A percentile compares a stretch with the other conserved stretches of the same genome.
These are phyloP conservation scores for Zeus faber DNA, from an alignment of 2,113 vertebrate genomes.

Conservation along the genomic window DNA sequence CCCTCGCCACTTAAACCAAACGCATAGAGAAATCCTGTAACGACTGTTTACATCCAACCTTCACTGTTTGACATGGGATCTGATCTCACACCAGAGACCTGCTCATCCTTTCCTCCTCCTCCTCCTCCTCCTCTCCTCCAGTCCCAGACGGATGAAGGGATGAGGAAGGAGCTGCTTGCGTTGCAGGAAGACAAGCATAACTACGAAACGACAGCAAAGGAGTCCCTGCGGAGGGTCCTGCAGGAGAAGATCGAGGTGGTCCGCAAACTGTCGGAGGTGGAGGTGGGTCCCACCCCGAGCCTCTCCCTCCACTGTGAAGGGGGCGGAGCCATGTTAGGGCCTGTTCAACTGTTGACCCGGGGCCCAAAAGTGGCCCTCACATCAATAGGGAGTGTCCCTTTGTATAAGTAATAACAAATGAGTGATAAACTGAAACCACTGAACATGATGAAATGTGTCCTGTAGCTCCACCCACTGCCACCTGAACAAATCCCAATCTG, in stretches of 20 bases:
- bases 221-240: slow-evolving; percentile 96
- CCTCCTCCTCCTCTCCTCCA: slow-evolving; percentile 37
- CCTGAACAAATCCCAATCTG: too few species aligned
- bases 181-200: slow-evolving; percentile 98
- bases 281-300: slow-evolving; percentile 73
- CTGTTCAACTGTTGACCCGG: too few species aligned
- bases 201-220: slow-evolving; percentile 98
- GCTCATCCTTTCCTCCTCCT: not conserved
- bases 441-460: not conserved
- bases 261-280: slow-evolving; percentile 96
- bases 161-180: slow-evolving; percentile 93
- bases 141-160: slow-evolving; percentile 96
- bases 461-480: not conserved
- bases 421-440: too few species aligned
- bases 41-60: too few species aligned
- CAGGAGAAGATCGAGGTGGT: slow-evolving; percentile 99
- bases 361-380: too few species aligned
- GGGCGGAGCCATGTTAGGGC: too few species aligned
- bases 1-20: too few species aligned
- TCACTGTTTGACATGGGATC: too few species aligned
- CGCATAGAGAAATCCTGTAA: too few species aligned
- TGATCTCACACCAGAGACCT: not conserved
- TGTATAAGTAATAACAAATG: too few species aligned
- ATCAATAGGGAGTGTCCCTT: too few species aligned
- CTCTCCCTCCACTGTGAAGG: too few species aligned